Evolutionary conservation across 2,888 invertebrate genomes (phyloP).

Genomic region (Nemotelus pantherinus): DNA sequence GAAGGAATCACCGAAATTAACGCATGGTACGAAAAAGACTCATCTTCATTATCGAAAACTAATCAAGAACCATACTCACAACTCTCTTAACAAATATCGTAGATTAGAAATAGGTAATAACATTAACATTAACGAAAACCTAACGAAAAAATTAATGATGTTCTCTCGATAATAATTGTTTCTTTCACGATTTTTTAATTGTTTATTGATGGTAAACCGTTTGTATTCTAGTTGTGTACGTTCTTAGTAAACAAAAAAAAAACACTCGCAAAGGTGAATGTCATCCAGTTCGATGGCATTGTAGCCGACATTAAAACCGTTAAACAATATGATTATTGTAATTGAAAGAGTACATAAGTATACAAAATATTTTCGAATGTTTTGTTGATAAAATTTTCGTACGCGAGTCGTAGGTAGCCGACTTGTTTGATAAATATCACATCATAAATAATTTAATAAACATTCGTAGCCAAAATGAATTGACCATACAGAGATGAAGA

Average conservation of each 20-base stretch:
- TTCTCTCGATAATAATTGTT: constrained; percentile 26
- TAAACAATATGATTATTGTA: too few relatives aligned
- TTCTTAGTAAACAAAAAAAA: background rate
- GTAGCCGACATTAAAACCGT: too few relatives aligned
- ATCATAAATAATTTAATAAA: too few relatives aligned
- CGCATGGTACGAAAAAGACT: constrained; percentile 83
- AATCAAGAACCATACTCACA: constrained; percentile 66
- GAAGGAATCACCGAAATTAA: constrained; percentile 87
- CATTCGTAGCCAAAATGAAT: too few relatives aligned
- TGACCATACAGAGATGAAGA: too few relatives aligned
- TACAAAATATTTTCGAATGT: too few relatives aligned
- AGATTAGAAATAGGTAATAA: constrained; percentile 67
- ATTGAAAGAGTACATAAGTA: too few relatives aligned
- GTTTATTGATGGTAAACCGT: constrained; percentile 27
- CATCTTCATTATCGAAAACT: constrained; percentile 72
- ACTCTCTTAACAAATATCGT: constrained; percentile 67
- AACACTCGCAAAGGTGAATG: background rate
- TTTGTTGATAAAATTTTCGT: too few relatives aligned
- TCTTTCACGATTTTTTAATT: constrained; percentile 14
- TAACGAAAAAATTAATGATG: constrained; percentile 44
- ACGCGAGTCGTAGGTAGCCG: too few relatives aligned
- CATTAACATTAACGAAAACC: constrained; percentile 45
- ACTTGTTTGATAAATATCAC: too few relatives aligned
- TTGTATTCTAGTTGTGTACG: constrained; percentile 34
- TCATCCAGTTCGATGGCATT: too few relatives aligned